phyloP scores from a whole-genome alignment of 2,888 invertebrate species.

The Emmelina monodactyla region DNA sequence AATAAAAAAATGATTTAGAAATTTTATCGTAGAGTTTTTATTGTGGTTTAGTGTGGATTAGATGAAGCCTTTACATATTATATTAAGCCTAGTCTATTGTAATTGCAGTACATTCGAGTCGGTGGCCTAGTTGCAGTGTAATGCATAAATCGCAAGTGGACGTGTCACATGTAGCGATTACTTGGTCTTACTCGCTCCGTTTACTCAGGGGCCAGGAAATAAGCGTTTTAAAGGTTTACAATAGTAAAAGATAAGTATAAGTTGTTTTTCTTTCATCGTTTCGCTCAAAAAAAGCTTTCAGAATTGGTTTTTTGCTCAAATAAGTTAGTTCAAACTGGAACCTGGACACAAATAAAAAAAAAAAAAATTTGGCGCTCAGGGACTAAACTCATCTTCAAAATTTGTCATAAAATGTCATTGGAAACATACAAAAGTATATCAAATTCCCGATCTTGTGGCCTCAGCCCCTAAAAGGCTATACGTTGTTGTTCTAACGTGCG shows the following conservation, averaged over 20 bases:
- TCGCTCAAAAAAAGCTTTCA: too few species aligned
- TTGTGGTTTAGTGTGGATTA: too few species aligned
- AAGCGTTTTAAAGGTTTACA: neutral
- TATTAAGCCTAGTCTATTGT: too few species aligned
- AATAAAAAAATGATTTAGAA: too few species aligned
- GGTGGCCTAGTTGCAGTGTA: conserved; percentile 13
- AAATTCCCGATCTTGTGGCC: neutral
- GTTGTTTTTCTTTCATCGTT: too few species aligned
- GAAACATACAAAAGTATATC: too few species aligned
- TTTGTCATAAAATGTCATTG: too few species aligned
- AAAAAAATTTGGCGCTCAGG: neutral
- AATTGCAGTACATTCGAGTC: conserved; percentile 9
- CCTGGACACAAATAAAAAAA: neutral
- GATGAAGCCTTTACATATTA: too few species aligned
- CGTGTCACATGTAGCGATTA: conserved; percentile 1
- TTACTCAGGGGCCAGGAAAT: conserved; percentile 10
- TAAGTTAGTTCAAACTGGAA: neutral
- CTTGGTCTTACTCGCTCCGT: too few species aligned
- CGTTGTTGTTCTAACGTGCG: neutral
- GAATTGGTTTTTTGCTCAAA: neutral
- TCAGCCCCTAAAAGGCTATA: neutral
- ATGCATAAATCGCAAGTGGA: conserved; percentile 14
- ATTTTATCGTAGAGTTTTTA: too few species aligned
- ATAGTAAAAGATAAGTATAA: neutral
- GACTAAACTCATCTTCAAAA: too few species aligned